These are phyloP conservation scores for Bacillus rossius DNA, from an alignment of 1,140 invertebrate species.

Conservation along the genomic window DNA sequence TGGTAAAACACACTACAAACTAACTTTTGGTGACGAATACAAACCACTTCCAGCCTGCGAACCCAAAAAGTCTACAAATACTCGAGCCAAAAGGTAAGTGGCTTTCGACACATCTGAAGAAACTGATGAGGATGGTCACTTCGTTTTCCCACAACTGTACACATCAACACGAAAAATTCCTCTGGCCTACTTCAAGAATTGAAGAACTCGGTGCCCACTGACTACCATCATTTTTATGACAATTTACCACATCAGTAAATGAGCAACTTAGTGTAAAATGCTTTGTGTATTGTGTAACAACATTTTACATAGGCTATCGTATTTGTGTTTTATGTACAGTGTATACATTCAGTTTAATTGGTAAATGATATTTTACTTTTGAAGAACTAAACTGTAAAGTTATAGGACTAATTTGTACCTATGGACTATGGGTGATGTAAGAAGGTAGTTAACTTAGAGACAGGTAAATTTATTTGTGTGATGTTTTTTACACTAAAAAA, in stretches of 20 bases:
- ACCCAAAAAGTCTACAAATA: neutral
- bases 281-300: too few relatives aligned
- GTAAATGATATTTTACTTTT: too few relatives aligned
- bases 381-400: too few relatives aligned
- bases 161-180: slow-evolving; percentile 11
- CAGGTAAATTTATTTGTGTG: too few relatives aligned
- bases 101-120: neutral
- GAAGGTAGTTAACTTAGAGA: too few relatives aligned
- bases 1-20: slow-evolving; percentile 29
- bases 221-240: slow-evolving; percentile 12
- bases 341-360: too few relatives aligned
- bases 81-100: neutral
- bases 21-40: slow-evolving; percentile 22
- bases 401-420: too few relatives aligned
- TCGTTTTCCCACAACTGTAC: neutral
- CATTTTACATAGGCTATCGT: too few relatives aligned
- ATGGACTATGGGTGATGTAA: too few relatives aligned
- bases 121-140: neutral
- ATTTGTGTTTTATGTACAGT: too few relatives aligned
- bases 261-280: too few relatives aligned
- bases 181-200: slow-evolving; percentile 11
- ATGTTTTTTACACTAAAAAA: too few relatives aligned
- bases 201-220: slow-evolving; percentile 6
- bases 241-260: slow-evolving; percentile 8
- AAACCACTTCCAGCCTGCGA: neutral